Base-by-base conservation (phyloP, 2,797 vertebrate species). In the Siniperca obscura region DNA sequence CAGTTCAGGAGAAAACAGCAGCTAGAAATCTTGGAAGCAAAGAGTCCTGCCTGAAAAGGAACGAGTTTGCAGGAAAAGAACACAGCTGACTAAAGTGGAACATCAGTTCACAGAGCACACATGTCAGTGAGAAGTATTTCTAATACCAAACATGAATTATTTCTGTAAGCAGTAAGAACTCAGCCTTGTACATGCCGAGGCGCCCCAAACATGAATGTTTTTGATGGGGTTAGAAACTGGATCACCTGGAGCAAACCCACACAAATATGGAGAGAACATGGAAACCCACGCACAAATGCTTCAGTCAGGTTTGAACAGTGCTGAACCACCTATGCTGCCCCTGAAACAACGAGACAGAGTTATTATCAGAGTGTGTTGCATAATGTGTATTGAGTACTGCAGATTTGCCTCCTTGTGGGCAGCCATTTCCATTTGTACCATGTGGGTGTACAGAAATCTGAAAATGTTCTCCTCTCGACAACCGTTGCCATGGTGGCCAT, bases 401-500 rank as follows among this genome's bases (percentile, higher is more conserved):
- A 70, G 57, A 44, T 74, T 65, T 69, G 70, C 46, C 64, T 87
- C 83, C 25, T 65, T 42, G 86, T 89, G 78, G 86, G 86, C 77
- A 68, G 81, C 48, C 53, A 62, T 75, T 84, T 74, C 78, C 42
- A 72, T 80, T 83, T 60, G 42, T 48, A 77, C 50, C 76, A 83
- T 82, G 92, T 92, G 86, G 88, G 91, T 84, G 92, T 80, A 78
- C 70, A 83, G 84, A 87, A 90, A 89, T 81, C 79, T 79, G 67
- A 86, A 80, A 72, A 80, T 84, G 11, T 80, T 86, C 75, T 87
- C 65, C 60, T 77, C 86, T 87, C 62, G 10, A 62, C 68, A 86
- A 68, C 82, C 0, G 91, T 94, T 94, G 86, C 92, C 90, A 93
- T 93, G 89, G 91, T 7, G 82, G 86, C 88, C 76, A 83, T 76